Conservation (phyloP, 2,888 invertebrate species). For the Aspidiotus rigidus region DNA sequence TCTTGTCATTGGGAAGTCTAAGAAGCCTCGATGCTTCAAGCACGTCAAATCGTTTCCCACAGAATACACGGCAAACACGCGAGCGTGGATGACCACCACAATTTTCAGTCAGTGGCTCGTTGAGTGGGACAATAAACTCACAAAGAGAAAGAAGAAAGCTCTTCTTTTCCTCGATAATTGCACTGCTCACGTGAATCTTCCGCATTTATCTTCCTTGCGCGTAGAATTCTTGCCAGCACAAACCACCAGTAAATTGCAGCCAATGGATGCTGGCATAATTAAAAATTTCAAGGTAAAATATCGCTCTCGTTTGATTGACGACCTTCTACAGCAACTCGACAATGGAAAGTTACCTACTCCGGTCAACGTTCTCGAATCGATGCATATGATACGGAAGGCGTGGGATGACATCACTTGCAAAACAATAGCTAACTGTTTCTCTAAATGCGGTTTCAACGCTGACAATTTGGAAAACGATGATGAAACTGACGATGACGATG, state of each 20-base stretch:
- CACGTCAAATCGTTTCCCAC: slow-evolving; percentile 37
- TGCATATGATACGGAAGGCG: not conserved
- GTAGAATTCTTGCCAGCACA: slow-evolving; percentile 5
- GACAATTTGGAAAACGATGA: not conserved
- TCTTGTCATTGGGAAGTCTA: slow-evolving; percentile 41
- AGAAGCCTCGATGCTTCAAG: slow-evolving; percentile 41
- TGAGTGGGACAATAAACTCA: not conserved
- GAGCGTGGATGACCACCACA: slow-evolving; percentile 30
- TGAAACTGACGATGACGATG: not conserved
- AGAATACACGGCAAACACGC: slow-evolving; percentile 40
- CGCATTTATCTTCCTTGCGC: not conserved
- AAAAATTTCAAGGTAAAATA: slow-evolving; percentile 7
- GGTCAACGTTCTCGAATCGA: not conserved
- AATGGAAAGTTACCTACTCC: not conserved
- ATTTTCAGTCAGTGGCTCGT: slow-evolving; percentile 29
- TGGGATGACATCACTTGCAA: not conserved
- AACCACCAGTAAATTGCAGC: slow-evolving; percentile 6
- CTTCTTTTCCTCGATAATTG: slow-evolving; percentile 6
- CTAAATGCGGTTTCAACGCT: not conserved
- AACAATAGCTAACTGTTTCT: slow-evolving; percentile 4
- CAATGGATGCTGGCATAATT: slow-evolving; percentile 9
- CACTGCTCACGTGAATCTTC: not conserved
- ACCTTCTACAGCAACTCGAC: not conserved
- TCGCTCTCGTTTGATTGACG: not conserved
- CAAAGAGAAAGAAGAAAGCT: not conserved